phyloP scores from a whole-genome alignment of 2,797 vertebrate species.

The Echiichthys vipera region DNA sequence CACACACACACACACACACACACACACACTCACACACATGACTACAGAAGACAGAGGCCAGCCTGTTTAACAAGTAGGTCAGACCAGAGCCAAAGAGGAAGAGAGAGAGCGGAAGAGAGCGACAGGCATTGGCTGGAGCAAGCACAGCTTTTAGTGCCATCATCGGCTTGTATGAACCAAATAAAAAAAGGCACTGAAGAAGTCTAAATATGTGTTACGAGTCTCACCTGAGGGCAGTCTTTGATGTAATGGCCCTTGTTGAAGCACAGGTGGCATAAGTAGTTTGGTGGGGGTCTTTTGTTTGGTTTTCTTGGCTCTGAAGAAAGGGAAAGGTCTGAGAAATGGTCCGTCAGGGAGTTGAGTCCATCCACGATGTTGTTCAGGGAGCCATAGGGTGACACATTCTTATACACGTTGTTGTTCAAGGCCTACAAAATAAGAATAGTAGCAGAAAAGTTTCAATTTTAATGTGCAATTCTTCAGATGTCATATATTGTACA shows the following conservation, averaged over 20 bases:
- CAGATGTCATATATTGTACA: neutral
- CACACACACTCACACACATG: slow-evolving; percentile 68
- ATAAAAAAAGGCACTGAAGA: slow-evolving; percentile 27
- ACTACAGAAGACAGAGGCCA: slow-evolving; percentile 81
- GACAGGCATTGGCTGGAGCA: slow-evolving; percentile 40
- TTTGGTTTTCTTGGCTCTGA: slow-evolving; percentile 97
- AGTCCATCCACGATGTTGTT: slow-evolving; percentile 99
- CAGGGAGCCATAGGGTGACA: slow-evolving; percentile 96
- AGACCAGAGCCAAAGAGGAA: slow-evolving; percentile 71
- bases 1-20: slow-evolving; percentile 62
- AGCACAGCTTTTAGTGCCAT: slow-evolving; percentile 51
- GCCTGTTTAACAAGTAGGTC: slow-evolving; percentile 86
- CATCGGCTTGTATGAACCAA: slow-evolving; percentile 31
- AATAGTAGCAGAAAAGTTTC: slow-evolving; percentile 8
- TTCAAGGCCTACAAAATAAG: slow-evolving; percentile 88
- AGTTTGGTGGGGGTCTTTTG: slow-evolving; percentile 98
- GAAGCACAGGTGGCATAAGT: slow-evolving; percentile 99
- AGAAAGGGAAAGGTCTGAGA: slow-evolving; percentile 96
- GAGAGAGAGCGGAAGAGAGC: slow-evolving; percentile 32
- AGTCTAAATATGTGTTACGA: neutral
- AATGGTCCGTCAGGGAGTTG: slow-evolving; percentile 98
- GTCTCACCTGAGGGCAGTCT: slow-evolving; percentile 98
- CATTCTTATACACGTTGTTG: slow-evolving; percentile 94
- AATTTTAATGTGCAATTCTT: neutral
- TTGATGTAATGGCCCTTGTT: slow-evolving; percentile 99